A percentile compares a stretch with the other conserved stretches of the same genome.
phyloP scores from a whole-genome alignment of 2,113 vertebrate species.

The Craseonycteris thonglongyai region DNA sequence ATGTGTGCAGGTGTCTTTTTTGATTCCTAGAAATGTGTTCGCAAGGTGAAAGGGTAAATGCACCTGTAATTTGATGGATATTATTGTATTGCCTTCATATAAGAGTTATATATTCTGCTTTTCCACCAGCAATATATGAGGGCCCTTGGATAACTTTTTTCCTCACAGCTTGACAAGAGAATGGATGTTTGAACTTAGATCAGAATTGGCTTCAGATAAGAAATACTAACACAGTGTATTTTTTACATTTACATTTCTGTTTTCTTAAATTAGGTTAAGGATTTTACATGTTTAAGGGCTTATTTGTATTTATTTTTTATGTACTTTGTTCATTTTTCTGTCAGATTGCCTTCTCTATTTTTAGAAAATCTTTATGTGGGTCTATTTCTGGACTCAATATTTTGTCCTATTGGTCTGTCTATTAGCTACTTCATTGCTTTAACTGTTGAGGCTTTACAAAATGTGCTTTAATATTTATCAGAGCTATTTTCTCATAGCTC shows the following conservation, averaged over 20 bases:
- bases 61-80: not conserved
- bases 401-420: not conserved
- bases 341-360: not conserved
- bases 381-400: not conserved
- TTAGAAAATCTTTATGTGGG: not conserved
- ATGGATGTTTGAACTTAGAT: not conserved
- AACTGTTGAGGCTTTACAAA: not conserved
- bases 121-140: not conserved
- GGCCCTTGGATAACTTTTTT: not conserved
- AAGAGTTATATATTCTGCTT: not conserved
- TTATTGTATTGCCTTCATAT: not conserved
- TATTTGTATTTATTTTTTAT: not conserved
- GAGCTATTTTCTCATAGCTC: not conserved
- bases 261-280: not conserved
- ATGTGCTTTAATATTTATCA: not conserved
- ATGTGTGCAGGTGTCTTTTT: not conserved
- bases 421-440: not conserved
- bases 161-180: not conserved
- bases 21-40: slow-evolving; percentile 6
- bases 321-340: not conserved
- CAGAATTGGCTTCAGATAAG: not conserved
- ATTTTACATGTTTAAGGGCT: not conserved
- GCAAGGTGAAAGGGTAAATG: not conserved
- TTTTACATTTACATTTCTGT: not conserved
- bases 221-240: not conserved